A percentile compares a stretch with the other conserved stretches of the same genome.
phyloP scores from a whole-genome alignment of 2,888 invertebrate genomes.

The Agrotis segetum region DNA sequence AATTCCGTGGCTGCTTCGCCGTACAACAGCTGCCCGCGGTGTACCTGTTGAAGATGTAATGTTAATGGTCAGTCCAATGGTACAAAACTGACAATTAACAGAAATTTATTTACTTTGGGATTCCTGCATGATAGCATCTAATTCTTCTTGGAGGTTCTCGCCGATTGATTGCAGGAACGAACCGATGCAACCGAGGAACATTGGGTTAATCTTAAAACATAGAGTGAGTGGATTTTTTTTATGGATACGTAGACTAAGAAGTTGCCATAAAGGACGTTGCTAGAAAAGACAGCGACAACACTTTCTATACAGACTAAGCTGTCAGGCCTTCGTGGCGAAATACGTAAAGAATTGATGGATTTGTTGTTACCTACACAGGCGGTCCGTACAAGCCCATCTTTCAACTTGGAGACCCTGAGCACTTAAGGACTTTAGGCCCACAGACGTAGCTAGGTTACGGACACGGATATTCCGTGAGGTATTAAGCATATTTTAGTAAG shows the following conservation, averaged over 20 bases:
- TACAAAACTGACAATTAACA: background rate
- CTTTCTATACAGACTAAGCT: no score
- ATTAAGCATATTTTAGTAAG: no score
- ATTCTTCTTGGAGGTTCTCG: slow-evolving; percentile 7
- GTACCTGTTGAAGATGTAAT: slow-evolving; percentile 72
- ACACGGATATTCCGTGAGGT: no score
- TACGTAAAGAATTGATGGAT: no score
- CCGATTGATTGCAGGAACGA: background rate
- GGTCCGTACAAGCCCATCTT: no score
- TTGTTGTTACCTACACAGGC: no score
- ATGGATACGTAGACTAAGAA: background rate
- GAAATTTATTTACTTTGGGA: slow-evolving; percentile 26
- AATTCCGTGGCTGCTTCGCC: slow-evolving; percentile 84
- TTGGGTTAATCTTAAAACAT: slow-evolving; percentile 1
- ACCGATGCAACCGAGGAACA: background rate
- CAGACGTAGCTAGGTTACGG: no score
- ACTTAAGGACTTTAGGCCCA: no score
- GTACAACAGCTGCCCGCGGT: slow-evolving; percentile 80
- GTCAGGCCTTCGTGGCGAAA: no score
- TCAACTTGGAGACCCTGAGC: no score
- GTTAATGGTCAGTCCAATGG: slow-evolving; percentile 33
- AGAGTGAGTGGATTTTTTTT: background rate
- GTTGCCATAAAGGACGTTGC: background rate
- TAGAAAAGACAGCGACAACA: no score
- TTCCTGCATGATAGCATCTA: background rate